Evolutionary conservation across 2,888 invertebrate species (phyloP).

Genomic region (Bombylius discolor): DNA sequence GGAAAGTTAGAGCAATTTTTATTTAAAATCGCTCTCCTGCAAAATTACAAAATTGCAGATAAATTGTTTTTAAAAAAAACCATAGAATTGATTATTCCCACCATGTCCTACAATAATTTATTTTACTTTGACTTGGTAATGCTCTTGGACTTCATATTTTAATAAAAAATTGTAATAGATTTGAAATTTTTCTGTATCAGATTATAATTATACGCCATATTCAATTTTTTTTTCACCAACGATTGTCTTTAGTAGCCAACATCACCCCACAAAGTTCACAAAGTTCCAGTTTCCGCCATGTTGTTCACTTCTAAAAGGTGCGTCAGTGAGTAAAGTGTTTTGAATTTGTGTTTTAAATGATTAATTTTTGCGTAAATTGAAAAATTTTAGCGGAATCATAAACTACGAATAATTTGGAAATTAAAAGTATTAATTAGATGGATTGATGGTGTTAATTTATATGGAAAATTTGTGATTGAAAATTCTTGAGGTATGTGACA

Average conservation of each 20-base stretch:
- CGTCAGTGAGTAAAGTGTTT: constrained; percentile 8
- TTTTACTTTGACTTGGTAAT: too few relatives aligned
- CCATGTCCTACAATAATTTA: too few relatives aligned
- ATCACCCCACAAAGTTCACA: not conserved
- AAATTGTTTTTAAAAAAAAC: too few relatives aligned
- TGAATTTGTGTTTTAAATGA: not conserved
- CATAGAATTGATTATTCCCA: too few relatives aligned
- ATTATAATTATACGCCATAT: not conserved
- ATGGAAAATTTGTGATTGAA: constrained; percentile 51
- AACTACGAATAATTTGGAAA: constrained; percentile 1
- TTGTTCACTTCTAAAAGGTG: constrained; percentile 7
- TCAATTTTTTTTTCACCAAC: not conserved
- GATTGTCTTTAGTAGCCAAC: too few relatives aligned
- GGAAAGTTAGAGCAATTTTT: too few relatives aligned
- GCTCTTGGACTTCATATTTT: too few relatives aligned
- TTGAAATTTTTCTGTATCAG: too few relatives aligned
- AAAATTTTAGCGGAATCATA: constrained; percentile 1
- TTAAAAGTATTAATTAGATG: constrained; percentile 32
- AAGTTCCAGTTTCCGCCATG: constrained; percentile 6
- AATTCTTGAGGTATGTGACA: constrained; percentile 48
- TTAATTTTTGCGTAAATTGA: not conserved
- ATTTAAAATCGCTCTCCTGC: too few relatives aligned
- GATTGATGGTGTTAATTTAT: constrained; percentile 44
- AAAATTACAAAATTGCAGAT: too few relatives aligned
- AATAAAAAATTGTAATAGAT: too few relatives aligned